Conservation (phyloP, 2,888 invertebrate species). For the Cataglyphis albicans region DNA sequence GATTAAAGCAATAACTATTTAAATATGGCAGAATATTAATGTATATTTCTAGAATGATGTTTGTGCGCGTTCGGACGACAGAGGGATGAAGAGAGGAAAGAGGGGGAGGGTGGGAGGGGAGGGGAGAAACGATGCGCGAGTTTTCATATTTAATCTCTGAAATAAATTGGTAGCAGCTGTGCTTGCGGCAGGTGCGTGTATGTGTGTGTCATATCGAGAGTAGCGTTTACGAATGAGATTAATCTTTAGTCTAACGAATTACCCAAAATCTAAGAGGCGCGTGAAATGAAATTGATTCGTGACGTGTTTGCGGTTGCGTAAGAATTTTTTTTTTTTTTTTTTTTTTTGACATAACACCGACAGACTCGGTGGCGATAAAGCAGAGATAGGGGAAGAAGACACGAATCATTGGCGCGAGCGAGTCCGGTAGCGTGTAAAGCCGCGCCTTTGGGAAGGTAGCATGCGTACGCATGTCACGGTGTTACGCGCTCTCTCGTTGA, state of each 20-base stretch:
- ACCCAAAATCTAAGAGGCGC: neutral
- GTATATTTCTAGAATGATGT: neutral
- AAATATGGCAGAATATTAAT: neutral
- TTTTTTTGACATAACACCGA: neutral
- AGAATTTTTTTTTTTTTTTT: neutral
- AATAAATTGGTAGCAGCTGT: constrained; percentile 85
- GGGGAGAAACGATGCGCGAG: constrained; percentile 38
- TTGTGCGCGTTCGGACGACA: neutral
- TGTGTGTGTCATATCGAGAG: constrained; percentile 72
- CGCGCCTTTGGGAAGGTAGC: constrained; percentile 74
- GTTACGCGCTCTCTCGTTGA: constrained; percentile 68
- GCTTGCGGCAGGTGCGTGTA: constrained; percentile 73
- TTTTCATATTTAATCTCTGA: constrained; percentile 80
- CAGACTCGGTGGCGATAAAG: neutral
- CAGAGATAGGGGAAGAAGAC: constrained; percentile 11
- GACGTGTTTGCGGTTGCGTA: neutral
- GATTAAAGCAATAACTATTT: neutral
- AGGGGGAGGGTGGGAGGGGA: too few species aligned
- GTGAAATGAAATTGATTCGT: neutral
- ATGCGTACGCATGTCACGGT: constrained; percentile 76
- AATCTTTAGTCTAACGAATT: neutral
- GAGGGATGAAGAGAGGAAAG: neutral
- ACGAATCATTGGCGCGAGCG: constrained; percentile 74
- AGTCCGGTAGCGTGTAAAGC: constrained; percentile 67
- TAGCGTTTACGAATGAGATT: constrained; percentile 48